Evolutionary conservation across 2,113 vertebrate species (phyloP).

Genomic region (Nothobranchius kuhntae): DNA sequence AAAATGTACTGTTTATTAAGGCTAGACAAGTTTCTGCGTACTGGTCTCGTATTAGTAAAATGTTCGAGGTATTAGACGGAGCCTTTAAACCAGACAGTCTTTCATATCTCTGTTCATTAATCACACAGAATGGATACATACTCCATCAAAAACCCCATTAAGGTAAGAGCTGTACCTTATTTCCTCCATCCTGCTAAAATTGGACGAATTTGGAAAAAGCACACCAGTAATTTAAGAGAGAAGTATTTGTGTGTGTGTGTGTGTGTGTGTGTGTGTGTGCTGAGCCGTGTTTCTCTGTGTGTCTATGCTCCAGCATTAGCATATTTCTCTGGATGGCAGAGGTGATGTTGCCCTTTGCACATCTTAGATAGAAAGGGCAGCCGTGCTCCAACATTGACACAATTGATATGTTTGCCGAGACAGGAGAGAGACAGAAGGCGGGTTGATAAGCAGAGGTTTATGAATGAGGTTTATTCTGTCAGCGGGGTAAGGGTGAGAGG

Average conservation of each 20-base stretch:
- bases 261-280: not conserved
- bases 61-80: not conserved
- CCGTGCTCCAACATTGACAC: constrained; percentile 71
- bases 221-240: not conserved
- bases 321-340: constrained; percentile 47
- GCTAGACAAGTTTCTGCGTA: not conserved
- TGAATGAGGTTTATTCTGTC: constrained; percentile 62
- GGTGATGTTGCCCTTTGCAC: constrained; percentile 74
- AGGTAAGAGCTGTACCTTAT: constrained; percentile 2
- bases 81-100: constrained; percentile 22
- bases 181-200: constrained; percentile 1
- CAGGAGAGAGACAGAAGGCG: constrained; percentile 38
- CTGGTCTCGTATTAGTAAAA: not conserved
- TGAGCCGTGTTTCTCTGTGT: not conserved
- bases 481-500: constrained; percentile 34
- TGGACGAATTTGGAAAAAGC: not conserved
- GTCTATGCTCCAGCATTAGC: constrained; percentile 40
- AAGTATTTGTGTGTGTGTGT: not conserved
- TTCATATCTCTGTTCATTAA: constrained; percentile 18
- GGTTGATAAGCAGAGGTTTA: constrained; percentile 68
- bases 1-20: not conserved
- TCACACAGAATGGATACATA: not conserved
- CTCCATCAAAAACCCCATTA: constrained; percentile 21
- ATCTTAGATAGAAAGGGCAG: constrained; percentile 68
- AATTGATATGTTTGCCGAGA: constrained; percentile 79